These are phyloP conservation scores for Tenodera sinensis DNA, from an alignment of 2,888 invertebrate species.

Conservation along the genomic window DNA sequence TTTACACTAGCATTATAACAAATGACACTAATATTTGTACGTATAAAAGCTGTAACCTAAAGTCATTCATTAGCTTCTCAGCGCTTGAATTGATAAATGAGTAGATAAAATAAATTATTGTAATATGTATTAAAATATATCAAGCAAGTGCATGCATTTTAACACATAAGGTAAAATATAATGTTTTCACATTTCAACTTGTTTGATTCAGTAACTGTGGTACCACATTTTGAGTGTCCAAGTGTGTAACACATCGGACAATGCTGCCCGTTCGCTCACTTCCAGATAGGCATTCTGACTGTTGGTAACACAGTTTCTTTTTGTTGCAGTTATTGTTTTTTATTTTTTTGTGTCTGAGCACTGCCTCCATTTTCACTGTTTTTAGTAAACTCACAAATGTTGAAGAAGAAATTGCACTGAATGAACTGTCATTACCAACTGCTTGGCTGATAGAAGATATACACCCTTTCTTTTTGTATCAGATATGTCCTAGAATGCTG, in stretches of 20 bases:
- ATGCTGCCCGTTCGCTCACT: not conserved
- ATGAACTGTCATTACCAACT: conserved; percentile 4
- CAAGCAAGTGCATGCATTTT: not conserved
- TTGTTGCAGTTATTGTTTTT: not conserved
- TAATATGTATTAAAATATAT: not conserved
- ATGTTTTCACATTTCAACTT: conserved; percentile 1
- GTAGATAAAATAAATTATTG: not conserved
- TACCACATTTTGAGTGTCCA: not conserved
- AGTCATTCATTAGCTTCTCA: not conserved
- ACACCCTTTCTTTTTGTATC: not conserved
- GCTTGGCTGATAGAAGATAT: conserved; percentile 7
- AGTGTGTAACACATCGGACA: not conserved
- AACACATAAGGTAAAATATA: not conserved
- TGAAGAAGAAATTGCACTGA: conserved; percentile 11
- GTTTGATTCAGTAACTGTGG: not conserved
- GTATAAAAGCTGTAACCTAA: not conserved
- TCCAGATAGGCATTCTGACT: not conserved
- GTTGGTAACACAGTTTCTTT: conserved; percentile 4
- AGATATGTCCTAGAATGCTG: conserved; percentile 1
- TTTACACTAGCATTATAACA: not conserved
- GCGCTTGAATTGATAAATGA: not conserved
- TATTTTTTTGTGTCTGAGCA: not conserved
- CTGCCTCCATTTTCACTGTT: conserved; percentile 2
- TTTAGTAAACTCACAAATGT: not conserved
- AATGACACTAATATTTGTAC: not conserved